Base-by-base conservation (phyloP, 1,140 invertebrate species). In the Drosophila bocki region DNA sequence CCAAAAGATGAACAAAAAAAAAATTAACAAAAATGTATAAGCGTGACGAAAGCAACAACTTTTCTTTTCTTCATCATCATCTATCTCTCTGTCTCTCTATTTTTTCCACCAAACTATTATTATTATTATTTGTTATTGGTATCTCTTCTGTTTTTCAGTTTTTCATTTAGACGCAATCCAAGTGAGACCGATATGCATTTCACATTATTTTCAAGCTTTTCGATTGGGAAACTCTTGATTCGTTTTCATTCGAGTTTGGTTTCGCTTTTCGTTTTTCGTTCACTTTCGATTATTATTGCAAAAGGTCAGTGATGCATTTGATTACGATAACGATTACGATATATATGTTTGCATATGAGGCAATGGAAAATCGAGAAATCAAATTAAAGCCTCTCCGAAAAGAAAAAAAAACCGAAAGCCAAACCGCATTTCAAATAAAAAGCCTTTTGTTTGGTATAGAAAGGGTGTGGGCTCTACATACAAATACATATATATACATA, bases 241-340 rank as follows among this genome's bases (percentile, higher is more conserved):
- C 33, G 32, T 50, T 54, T 58, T 75, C 48, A 62, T 59, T 65
- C 54, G 41, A 17, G 29, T 48, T 63, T 13, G 22, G 48, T 29
- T 70, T 47, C 13, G 54, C 70, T 74, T 69, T 74, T 50, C 44
- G 44, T 13, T 48, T 48, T 48, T 53, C 56, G 42, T 63, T 79
- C 59, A 79, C 82, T 86, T 86, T 86, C 82, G 83, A 75, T 87
- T 78, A 75, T 87, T 78, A 80, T 84, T 84, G 82, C 82, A 85
- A 84, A 77, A 82, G 82, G 75, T 76, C 83, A 75, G 42, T 48
- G 82, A 44, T 59, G 77, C 59, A 61, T 65, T 74, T 72, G 65
- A 33, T 68, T 79, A 82, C 80, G 68, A 82, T 71, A 68, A 47
- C 41, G 58, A 63, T 80, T 71, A 58, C 56, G 58, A 61, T 78